Evolutionary conservation across 2,888 invertebrate genomes (phyloP), one percentile per base, ranked within the genome.

Genomic region (Hemaris fuciformis): DNA sequence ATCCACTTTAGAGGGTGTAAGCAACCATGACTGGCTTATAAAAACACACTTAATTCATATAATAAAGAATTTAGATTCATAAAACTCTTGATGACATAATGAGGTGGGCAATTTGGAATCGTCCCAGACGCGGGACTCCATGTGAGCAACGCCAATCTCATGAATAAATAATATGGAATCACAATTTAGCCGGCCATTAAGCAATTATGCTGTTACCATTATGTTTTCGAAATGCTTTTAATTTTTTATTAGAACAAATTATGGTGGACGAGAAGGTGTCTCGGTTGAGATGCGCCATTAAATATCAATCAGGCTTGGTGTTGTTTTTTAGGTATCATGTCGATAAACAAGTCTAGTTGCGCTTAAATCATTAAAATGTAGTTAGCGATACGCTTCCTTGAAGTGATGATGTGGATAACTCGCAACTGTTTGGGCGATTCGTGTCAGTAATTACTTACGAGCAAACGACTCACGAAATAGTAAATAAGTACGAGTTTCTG

Each of bases 11-110:
- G 77, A 80, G 76, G 80, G 83, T 81, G 84, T 86, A 87, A 86
- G 86, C 84, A 81, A 80, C 84, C 87, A 85, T 84, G 84, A 86
- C 80, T 79, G 70, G 60, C 66, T 87, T 85, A 89, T 82, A 84
- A 83, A 82, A 83, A 85, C 78, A 78, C 77, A 83, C 81, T 81
- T 87, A 88, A 88, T 87, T 84, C 74, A 72, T 87, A 88, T 87
- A 76, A 85, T 88, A 85, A 87, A 85, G 83, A 87, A 88, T 88
- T 88, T 86, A 87, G 84, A 83, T 86, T 85, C 85, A 88, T 89
- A 89, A 91, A 92, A 87, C 81, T 79, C 77, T 87, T 91, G 89
- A 92, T 89, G 91, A 91, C 89, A 91, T 92, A 91, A 91, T 92
- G 85, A 83, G 85, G 77, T 78, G 77, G 73, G 80, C 90, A 91